These are phyloP conservation scores for Chromoteleia sp. DNA, from an alignment of 2,888 invertebrate genomes.

Conservation along the genomic window DNA sequence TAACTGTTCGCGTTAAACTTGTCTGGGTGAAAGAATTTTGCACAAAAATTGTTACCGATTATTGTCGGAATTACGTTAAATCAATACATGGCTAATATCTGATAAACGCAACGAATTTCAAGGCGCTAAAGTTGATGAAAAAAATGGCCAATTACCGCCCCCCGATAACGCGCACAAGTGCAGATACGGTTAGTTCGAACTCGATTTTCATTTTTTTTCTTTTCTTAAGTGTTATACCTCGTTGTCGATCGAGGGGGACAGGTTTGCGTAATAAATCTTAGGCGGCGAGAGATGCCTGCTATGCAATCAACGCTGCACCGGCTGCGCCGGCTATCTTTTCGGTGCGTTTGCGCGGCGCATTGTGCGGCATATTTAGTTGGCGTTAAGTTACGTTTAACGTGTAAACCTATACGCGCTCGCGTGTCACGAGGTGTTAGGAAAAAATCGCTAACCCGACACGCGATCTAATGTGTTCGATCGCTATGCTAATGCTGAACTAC, in stretches of 20 bases:
- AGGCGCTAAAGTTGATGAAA: conserved; percentile 51
- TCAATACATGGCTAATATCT: conserved; percentile 8
- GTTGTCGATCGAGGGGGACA: conserved; percentile 70
- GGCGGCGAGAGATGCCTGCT: conserved; percentile 73
- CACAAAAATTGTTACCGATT: too few species aligned
- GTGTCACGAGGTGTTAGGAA: conserved; percentile 20
- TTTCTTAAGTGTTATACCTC: conserved; percentile 34
- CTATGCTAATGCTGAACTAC: too few species aligned
- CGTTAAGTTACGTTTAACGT: conserved; percentile 41
- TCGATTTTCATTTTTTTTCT: conserved; percentile 21
- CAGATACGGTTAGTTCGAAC: conserved; percentile 35
- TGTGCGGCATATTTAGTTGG: conserved; percentile 37
- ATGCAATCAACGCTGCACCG: conserved; percentile 77
- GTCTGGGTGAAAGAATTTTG: too few species aligned
- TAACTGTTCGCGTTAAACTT: too few species aligned
- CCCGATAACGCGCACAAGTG: conserved; percentile 44
- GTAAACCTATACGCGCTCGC: conserved; percentile 28
- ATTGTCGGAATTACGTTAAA: too few species aligned
- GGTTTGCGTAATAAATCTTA: conserved; percentile 78
- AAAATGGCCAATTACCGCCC: conserved; percentile 68
- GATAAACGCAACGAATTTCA: conserved; percentile 30
- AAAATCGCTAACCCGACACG: conserved; percentile 18
- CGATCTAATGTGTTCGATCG: background rate
- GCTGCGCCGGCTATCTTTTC: conserved; percentile 75
- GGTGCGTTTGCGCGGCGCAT: conserved; percentile 55